Conservation (phyloP, 2,888 invertebrate species). For the Phlogophora meticulosa region DNA sequence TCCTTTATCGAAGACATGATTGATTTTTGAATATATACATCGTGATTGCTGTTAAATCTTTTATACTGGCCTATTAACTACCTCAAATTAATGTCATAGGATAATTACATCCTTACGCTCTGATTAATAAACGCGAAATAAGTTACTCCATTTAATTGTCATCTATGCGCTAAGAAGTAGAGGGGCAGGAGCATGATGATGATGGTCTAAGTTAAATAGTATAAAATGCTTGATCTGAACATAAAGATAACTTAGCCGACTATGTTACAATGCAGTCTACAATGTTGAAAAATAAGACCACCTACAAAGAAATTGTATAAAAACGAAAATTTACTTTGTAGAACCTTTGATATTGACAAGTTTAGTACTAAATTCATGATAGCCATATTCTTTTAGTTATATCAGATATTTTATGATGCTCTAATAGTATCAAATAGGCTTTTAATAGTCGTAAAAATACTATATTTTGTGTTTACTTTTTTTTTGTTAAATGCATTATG, state of each 20-base stretch:
- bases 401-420: conserved; percentile 47
- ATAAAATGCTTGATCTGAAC: too few relatives aligned
- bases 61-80: neutral
- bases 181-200: too few relatives aligned
- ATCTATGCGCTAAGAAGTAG: too few relatives aligned
- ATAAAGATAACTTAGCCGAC: neutral
- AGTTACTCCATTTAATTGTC: too few relatives aligned
- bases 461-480: conserved; percentile 22
- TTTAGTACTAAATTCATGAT: conserved; percentile 42
- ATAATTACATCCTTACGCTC: neutral
- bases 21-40: neutral
- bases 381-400: conserved; percentile 29
- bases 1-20: neutral
- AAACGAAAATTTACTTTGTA: conserved; percentile 44
- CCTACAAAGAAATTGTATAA: conserved; percentile 39
- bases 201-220: too few relatives aligned
- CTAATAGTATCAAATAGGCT: conserved; percentile 50
- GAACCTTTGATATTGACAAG: conserved; percentile 28
- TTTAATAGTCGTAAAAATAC: conserved; percentile 46
- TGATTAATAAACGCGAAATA: too few relatives aligned
- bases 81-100: neutral
- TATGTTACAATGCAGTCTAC: too few relatives aligned
- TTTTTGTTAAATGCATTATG: conserved; percentile 28
- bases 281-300: conserved; percentile 39
- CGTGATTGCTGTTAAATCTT: conserved; percentile 2